These are phyloP conservation scores for Larimichthys polyactis DNA, from an alignment of 2,113 vertebrate genomes.

Conservation along the genomic window DNA sequence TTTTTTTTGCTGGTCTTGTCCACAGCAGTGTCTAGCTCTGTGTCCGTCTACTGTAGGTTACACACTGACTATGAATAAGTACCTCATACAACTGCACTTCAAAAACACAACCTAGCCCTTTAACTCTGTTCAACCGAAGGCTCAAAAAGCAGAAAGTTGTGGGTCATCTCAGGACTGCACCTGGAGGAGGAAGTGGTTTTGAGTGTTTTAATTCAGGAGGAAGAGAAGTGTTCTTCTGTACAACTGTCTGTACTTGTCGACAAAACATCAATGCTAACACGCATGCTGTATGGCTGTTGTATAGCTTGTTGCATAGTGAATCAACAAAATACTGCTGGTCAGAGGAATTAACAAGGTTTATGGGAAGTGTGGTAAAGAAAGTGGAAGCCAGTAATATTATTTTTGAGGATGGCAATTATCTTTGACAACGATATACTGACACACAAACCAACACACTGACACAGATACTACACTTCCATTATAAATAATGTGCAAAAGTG, in stretches of 20 bases:
- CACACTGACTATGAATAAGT: no score
- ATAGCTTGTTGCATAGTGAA: not conserved
- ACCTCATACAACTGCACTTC: no score
- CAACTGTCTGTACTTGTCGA: not conserved
- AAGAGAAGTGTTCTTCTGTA: slow-evolving; percentile 13
- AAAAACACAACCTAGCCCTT: not conserved
- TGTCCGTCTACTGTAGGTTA: no score
- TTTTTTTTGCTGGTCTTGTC: no score
- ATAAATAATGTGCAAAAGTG: not conserved
- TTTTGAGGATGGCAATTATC: not conserved
- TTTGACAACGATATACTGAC: not conserved
- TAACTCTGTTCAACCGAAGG: not conserved
- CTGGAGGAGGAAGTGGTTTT: slow-evolving; percentile 20
- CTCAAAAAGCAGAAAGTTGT: not conserved
- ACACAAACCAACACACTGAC: not conserved
- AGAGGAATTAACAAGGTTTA: not conserved
- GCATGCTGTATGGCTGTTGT: not conserved
- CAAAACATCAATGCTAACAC: not conserved
- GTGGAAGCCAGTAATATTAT: slow-evolving; percentile 4
- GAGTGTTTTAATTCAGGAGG: slow-evolving; percentile 13
- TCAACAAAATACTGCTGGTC: not conserved
- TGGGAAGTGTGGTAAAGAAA: slow-evolving; percentile 28
- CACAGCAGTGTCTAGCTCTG: no score
- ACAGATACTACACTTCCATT: not conserved
- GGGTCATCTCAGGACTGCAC: not conserved